Evolutionary conservation across 1,140 invertebrate genomes (phyloP), one percentile per base, ranked within the genome.

Genomic region (Aphis craccivora): DNA sequence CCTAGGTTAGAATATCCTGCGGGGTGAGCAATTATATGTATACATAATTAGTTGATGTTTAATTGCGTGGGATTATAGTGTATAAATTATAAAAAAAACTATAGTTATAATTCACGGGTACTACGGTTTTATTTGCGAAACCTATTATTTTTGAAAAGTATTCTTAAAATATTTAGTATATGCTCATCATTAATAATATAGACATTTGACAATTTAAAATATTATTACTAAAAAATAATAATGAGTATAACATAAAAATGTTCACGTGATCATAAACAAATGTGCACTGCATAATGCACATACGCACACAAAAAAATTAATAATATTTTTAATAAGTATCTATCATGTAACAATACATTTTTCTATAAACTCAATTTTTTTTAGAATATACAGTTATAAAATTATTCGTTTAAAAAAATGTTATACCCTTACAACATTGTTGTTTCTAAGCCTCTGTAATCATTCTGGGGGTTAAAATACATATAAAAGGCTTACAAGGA

Each of bases 21-120:
- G 20, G 35, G 9, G n/a, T 25, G 30, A 55, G 9, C 48, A 53
- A 51, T 53, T 53, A 53, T n/a, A n/a, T 40, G 37, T 22, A 37
- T 35, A 89, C n/a, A 89, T 51, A 89, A 89, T 35, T 51, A 23
- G 35, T 89, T 30, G 87, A 89, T 53, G 23, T 89, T 37, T 51
- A 87, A 87, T 30, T 45, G 40, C 25, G 40, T 43, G 40, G 81
- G n/a, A 83, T 83, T 40, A 83, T 83, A 83, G 35, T 37, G 35
- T 23, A 76, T 76, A 76, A n/a, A 18, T 76, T 76, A n/a, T 18
- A 76, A 76, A 76, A n/a, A 76, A n/a, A 76, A 76, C 30, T 11
- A 43, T 30, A 40, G 83, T 84, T 37, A 37, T 37, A 23, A 83
- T 22, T 83, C 22, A 83, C 6, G 35, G 35, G 23, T 25, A 40